A percentile compares a stretch with the other conserved stretches of the same genome.
Evolutionary conservation across 2,797 vertebrate species (phyloP).

Genomic region (Natrix natrix): DNA sequence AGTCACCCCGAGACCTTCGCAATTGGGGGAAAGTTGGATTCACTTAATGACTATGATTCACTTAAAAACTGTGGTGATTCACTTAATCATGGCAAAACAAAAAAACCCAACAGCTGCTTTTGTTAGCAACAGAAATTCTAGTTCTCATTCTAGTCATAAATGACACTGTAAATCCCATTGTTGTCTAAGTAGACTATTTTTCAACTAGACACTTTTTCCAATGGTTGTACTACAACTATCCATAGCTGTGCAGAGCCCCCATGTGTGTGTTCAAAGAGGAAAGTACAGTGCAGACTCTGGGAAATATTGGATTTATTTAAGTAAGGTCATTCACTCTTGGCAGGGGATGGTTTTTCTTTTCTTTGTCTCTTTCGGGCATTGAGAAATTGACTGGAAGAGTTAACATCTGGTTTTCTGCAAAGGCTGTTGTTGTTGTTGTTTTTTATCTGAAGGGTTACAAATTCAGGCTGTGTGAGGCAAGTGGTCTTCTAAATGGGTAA

Average conservation of each 20-base stretch:
- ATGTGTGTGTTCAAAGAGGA: background rate
- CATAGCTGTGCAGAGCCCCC: background rate
- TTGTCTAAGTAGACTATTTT: background rate
- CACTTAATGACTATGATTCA: too few species aligned
- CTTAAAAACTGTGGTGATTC: too few species aligned
- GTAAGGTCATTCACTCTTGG: background rate
- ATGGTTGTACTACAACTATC: background rate
- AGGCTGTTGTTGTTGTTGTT: background rate
- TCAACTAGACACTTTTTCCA: background rate
- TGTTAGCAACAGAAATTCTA: too few species aligned
- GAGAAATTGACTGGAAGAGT: background rate
- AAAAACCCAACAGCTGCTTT: too few species aligned
- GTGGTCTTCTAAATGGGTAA: background rate
- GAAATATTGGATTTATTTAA: background rate
- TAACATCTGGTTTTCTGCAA: background rate
- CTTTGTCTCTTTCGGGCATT: background rate
- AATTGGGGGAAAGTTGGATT: too few species aligned
- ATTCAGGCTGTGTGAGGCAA: background rate
- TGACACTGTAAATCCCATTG: background rate
- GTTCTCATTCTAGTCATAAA: too few species aligned
- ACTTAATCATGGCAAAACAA: too few species aligned
- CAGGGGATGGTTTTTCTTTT: background rate
- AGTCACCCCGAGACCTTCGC: background rate
- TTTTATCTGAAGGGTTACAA: background rate
- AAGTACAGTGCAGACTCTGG: background rate